A percentile compares a stretch with the other conserved stretches of the same genome.
Evolutionary conservation across 35 echinoderm and acorn worm species (phyloP).

Genomic region (Diadema setosum): DNA sequence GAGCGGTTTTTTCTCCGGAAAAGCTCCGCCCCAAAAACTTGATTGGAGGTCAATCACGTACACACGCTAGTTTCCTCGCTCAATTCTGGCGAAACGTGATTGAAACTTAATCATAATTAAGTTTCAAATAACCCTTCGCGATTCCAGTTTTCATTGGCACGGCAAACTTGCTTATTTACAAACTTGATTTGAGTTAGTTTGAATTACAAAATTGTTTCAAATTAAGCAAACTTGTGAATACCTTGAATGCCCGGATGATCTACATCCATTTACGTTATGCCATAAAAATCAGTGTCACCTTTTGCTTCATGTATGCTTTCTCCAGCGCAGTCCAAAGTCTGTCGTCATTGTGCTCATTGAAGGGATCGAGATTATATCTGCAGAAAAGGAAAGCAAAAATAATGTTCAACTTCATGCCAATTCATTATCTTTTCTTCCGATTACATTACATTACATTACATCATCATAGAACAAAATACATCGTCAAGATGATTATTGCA

Average conservation of each 20-base stretch:
- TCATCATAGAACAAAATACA: too few relatives aligned
- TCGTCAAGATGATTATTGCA: too few relatives aligned
- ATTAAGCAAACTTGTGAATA: not conserved
- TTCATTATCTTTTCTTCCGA: too few relatives aligned
- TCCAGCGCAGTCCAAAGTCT: constrained; percentile 65
- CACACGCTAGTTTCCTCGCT: too few relatives aligned
- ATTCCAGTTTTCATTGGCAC: not conserved
- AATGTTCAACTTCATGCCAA: too few relatives aligned
- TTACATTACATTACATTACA: too few relatives aligned
- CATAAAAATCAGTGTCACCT: not conserved
- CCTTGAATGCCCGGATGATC: too few relatives aligned
- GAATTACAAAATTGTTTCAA: not conserved
- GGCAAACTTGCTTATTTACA: not conserved
- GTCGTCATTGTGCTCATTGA: constrained; percentile 46
- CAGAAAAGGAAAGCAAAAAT: not conserved
- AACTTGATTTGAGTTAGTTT: not conserved
- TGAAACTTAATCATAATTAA: not conserved
- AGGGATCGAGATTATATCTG: constrained; percentile 88
- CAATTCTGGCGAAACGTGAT: too few relatives aligned
- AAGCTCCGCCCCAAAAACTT: too few relatives aligned
- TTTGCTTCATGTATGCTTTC: constrained; percentile 76
- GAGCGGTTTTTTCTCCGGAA: too few relatives aligned
- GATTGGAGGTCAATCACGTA: too few relatives aligned
- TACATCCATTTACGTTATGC: not conserved
- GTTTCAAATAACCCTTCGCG: not conserved